Conservation (phyloP, 2,113 vertebrate genomes). For the Corythornis cristatus region DNA sequence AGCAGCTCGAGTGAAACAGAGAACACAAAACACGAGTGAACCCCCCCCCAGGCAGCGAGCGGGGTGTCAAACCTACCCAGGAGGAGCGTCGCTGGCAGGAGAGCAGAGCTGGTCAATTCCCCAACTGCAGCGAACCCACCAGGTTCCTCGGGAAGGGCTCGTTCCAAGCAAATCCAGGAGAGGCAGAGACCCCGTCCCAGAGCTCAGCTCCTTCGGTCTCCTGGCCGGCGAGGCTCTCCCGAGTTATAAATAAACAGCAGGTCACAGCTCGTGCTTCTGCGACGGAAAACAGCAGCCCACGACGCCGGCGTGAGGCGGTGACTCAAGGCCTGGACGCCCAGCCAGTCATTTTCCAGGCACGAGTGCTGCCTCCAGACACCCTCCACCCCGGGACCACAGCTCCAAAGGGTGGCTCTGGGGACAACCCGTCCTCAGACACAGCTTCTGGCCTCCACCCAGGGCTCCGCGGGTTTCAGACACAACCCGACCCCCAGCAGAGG, state of each 20-base stretch:
- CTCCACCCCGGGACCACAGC: rapidly evolving
- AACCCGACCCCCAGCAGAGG: not conserved
- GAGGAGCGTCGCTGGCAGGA: not conserved
- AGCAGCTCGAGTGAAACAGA: not conserved
- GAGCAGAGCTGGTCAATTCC: not conserved
- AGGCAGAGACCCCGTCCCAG: not conserved
- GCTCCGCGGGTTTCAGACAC: not conserved
- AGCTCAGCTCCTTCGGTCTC: rapidly evolving
- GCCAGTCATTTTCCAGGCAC: conserved; percentile 57
- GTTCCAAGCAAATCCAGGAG: not conserved
- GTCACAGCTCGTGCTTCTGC: not conserved
- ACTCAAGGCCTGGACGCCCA: conserved; percentile 15
- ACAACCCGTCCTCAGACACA: not conserved
- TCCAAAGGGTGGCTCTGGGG: rapidly evolving
- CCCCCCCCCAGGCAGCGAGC: not conserved
- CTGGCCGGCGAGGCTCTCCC: rapidly evolving
- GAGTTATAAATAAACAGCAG: conserved; percentile 49
- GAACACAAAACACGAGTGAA: not conserved
- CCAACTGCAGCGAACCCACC: not conserved
- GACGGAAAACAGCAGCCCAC: conserved; percentile 33
- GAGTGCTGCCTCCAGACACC: not conserved
- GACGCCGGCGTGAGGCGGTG: not conserved
- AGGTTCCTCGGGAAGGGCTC: not conserved
- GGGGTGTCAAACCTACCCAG: not conserved
- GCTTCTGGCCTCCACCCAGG: not conserved